A percentile compares a stretch with the other conserved stretches of the same genome.
Evolutionary conservation across 2,113 vertebrate species (phyloP).

Genomic region (Gallinago paraguaiae): DNA sequence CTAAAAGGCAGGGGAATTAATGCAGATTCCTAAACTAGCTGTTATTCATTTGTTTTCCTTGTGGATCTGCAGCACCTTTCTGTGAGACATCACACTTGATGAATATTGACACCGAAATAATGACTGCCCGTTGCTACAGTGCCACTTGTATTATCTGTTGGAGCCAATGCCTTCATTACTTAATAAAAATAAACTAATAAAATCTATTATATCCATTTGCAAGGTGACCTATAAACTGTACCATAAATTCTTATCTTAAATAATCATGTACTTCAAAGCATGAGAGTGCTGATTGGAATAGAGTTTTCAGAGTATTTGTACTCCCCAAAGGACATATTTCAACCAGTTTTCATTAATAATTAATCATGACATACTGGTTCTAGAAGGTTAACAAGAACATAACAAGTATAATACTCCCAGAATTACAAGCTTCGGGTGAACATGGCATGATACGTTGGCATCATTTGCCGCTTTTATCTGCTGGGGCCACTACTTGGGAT

Average conservation of each 20-base stretch:
- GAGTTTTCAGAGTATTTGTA: not conserved
- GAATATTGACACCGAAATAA: not conserved
- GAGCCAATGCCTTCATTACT: not conserved
- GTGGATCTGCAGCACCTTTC: not conserved
- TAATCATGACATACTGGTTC: not conserved
- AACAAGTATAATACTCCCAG: not conserved
- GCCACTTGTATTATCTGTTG: not conserved
- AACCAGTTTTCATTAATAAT: not conserved
- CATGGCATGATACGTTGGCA: not conserved
- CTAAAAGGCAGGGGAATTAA: not conserved
- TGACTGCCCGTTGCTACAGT: not conserved
- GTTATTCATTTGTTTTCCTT: not conserved
- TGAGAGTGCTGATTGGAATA: not conserved
- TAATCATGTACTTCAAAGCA: not conserved
- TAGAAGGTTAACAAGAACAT: constrained; percentile 5
- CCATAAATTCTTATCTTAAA: not conserved
- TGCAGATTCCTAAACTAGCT: not conserved
- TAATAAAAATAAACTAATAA: not conserved
- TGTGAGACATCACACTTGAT: not conserved
- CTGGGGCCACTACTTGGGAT: not conserved
- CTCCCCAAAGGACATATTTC: not conserved
- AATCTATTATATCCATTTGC: not conserved
- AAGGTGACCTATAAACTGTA: not conserved
- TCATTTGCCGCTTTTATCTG: not conserved
- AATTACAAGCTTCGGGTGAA: not conserved